phyloP scores from a whole-genome alignment of 2,797 vertebrate species.

The Liparis tanakae region DNA sequence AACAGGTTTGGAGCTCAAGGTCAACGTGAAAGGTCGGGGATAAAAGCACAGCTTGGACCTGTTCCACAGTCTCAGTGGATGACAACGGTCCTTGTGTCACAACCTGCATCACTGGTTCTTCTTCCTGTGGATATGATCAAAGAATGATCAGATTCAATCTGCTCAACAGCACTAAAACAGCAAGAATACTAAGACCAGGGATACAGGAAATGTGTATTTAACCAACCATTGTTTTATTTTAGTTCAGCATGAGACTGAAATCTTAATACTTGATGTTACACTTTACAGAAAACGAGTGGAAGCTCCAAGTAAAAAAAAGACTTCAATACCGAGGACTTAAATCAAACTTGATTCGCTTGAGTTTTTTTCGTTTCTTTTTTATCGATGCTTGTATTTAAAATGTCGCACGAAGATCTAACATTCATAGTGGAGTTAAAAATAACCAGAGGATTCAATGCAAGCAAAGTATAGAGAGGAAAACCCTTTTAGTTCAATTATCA shows the following conservation, averaged over 20 bases:
- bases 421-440: constrained; percentile 48
- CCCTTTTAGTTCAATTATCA: constrained; percentile 62
- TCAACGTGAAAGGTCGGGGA: constrained; percentile 11
- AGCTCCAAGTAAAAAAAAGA: constrained; percentile 9
- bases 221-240: background rate
- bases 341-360: background rate
- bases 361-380: constrained; percentile 19
- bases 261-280: constrained; percentile 2
- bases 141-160: constrained; percentile 32
- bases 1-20: constrained; percentile 10
- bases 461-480: constrained; percentile 38
- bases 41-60: constrained; percentile 23
- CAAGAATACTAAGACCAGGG: background rate
- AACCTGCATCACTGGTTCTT: background rate
- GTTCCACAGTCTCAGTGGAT: constrained; percentile 17
- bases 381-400: constrained; percentile 14
- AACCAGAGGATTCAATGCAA: constrained; percentile 26
- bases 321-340: background rate
- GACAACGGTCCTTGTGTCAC: constrained; percentile 7
- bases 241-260: constrained; percentile 1
- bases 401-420: background rate
- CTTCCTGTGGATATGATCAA: constrained; percentile 44
- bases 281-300: constrained; percentile 1
- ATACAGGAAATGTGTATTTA: background rate
- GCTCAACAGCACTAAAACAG: constrained; percentile 4